phyloP scores from a whole-genome alignment of 2,113 vertebrate species.

The Bungarus multicinctus region DNA sequence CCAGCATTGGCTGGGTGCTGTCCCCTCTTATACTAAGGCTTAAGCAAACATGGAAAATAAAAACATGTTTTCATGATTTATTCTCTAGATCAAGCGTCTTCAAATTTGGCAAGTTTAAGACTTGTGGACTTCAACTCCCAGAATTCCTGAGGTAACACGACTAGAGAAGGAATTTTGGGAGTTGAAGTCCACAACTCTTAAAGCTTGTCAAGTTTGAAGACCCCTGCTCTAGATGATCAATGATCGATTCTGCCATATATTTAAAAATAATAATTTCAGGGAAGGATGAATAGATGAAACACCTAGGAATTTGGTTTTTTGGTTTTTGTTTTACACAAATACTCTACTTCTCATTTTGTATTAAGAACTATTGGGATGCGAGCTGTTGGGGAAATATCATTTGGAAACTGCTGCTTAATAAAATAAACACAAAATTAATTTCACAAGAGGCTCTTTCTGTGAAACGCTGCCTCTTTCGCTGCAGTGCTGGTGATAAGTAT shows the following conservation, averaged over 20 bases:
- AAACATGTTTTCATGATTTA: background rate
- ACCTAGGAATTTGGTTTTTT: background rate
- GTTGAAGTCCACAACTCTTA: too few species aligned
- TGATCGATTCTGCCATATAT: background rate
- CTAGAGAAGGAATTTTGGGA: too few species aligned
- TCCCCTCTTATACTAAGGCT: background rate
- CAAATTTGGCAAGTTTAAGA: too few species aligned
- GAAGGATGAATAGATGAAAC: slow-evolving; percentile 5
- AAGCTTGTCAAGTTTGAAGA: too few species aligned
- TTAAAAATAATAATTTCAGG: background rate
- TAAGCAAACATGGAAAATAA: background rate
- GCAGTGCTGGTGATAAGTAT: slow-evolving; percentile 70
- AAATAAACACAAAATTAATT: slow-evolving; percentile 70
- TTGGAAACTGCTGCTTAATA: slow-evolving; percentile 63
- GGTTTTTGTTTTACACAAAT: background rate
- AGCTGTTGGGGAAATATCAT: slow-evolving; percentile 32
- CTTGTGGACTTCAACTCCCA: too few species aligned
- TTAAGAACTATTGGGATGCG: slow-evolving; percentile 26
- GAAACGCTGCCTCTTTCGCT: slow-evolving; percentile 66
- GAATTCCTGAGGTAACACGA: too few species aligned
- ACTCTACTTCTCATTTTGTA: background rate
- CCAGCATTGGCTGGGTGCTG: background rate
- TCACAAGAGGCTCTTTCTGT: slow-evolving; percentile 68
- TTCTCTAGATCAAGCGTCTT: too few species aligned
- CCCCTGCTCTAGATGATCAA: background rate